phyloP scores from a whole-genome alignment of 2,888 invertebrate species.

The Morpho helenor region DNA sequence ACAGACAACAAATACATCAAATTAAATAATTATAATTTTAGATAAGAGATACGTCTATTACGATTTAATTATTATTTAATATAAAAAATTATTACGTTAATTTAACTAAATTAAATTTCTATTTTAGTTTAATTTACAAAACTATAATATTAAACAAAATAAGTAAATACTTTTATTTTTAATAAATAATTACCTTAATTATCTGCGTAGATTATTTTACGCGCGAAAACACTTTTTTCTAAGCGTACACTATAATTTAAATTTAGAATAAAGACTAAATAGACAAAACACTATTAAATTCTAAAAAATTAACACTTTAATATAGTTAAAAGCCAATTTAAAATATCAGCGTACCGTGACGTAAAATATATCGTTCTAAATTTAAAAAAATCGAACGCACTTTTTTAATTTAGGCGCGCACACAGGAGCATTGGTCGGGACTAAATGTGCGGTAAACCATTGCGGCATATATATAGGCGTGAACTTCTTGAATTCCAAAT shows the following conservation, averaged over 20 bases:
- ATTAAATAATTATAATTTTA: too few relatives aligned
- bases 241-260: neutral
- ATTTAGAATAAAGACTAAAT: neutral
- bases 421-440: constrained; percentile 42
- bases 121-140: too few relatives aligned
- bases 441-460: constrained; percentile 48
- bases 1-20: too few relatives aligned
- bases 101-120: too few relatives aligned
- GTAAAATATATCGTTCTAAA: constrained; percentile 7
- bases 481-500: constrained; percentile 26
- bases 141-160: too few relatives aligned
- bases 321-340: too few relatives aligned
- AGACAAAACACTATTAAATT: too few relatives aligned
- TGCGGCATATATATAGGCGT: constrained; percentile 48
- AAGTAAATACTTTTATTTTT: too few relatives aligned
- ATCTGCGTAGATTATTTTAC: constrained; percentile 3
- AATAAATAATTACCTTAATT: neutral
- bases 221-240: constrained; percentile 2
- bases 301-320: too few relatives aligned
- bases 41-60: too few relatives aligned
- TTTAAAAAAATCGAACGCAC: constrained; percentile 26
- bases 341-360: neutral
- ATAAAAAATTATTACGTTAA: too few relatives aligned
- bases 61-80: too few relatives aligned
- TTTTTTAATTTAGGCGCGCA: constrained; percentile 37